Percentiles rank a stretch among this genome's conserved stretches.
phyloP scores from a whole-genome alignment of 2,888 invertebrate genomes.

The Eristalis intricaria region DNA sequence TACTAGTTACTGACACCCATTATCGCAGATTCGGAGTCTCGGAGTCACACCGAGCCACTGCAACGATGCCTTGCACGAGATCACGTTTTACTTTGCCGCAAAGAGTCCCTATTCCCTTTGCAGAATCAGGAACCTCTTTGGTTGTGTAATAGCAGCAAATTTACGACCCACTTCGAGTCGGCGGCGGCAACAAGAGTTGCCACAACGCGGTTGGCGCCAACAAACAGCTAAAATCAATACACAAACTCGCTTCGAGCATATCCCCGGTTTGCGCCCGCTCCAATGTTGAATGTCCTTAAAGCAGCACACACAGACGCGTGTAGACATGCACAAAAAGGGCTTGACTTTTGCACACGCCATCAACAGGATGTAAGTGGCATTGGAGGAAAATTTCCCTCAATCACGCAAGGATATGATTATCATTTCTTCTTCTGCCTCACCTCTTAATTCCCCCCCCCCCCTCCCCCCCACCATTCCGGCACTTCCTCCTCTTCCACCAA shows the following conservation, averaged over 20 bases:
- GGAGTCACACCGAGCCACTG: background rate
- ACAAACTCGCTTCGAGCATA: background rate
- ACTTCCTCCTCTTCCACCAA: background rate
- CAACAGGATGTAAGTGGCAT: conserved; percentile 21
- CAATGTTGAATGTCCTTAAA: conserved; percentile 10
- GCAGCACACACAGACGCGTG: background rate
- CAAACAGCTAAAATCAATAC: conserved; percentile 57
- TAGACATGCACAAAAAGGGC: background rate
- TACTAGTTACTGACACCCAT: background rate
- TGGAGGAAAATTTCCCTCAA: conserved; percentile 27
- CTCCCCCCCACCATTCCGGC: no score
- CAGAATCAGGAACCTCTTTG: background rate
- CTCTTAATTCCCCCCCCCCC: no score
- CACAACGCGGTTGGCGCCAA: conserved; percentile 36
- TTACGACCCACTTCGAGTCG: conserved; percentile 19
- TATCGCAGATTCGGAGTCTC: background rate
- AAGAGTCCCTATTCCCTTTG: background rate
- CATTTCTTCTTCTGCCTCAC: conserved; percentile 1
- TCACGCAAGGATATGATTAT: conserved; percentile 60
- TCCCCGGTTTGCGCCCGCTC: background rate
- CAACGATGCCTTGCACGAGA: background rate
- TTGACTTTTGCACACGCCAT: conserved; percentile 64
- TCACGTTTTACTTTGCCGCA: background rate
- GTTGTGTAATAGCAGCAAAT: conserved; percentile 9
- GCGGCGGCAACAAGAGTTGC: background rate